phyloP scores from a whole-genome alignment of 2,888 invertebrate species.

The Alviniconcha strummeri region DNA sequence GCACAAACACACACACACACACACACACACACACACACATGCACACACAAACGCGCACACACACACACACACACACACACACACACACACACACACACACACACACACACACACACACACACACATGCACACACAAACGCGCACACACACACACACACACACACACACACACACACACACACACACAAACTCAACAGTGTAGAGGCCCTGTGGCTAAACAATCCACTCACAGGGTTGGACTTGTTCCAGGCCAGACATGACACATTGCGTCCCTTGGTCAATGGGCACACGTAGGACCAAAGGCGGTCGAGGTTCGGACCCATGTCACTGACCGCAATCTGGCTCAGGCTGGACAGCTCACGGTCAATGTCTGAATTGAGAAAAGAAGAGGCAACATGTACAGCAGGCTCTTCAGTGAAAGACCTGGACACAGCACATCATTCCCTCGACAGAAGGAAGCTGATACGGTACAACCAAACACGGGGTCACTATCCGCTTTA shows the following conservation, averaged over 20 bases:
- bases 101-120: neutral
- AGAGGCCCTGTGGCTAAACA: no score
- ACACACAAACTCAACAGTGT: no score
- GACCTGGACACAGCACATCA: no score
- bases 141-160: neutral
- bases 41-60: neutral
- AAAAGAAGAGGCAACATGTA: conserved; percentile 2
- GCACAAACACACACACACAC: neutral
- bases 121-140: neutral
- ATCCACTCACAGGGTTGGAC: conserved; percentile 64
- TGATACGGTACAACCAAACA: no score
- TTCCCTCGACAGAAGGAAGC: no score
- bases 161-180: no score
- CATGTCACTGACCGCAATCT: conserved; percentile 55
- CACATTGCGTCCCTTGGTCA: conserved; percentile 69
- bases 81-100: neutral
- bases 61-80: neutral
- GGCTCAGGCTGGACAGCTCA: conserved; percentile 33
- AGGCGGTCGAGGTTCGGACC: conserved; percentile 70
- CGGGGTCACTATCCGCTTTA: no score
- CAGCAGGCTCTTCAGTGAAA: no score
- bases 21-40: no score
- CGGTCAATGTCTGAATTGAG: conserved; percentile 53
- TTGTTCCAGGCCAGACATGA: conserved; percentile 72
- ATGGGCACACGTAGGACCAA: conserved; percentile 69